Base-by-base conservation (phyloP, 2,113 vertebrate species). In the Ctenodactylus gundi region DNA sequence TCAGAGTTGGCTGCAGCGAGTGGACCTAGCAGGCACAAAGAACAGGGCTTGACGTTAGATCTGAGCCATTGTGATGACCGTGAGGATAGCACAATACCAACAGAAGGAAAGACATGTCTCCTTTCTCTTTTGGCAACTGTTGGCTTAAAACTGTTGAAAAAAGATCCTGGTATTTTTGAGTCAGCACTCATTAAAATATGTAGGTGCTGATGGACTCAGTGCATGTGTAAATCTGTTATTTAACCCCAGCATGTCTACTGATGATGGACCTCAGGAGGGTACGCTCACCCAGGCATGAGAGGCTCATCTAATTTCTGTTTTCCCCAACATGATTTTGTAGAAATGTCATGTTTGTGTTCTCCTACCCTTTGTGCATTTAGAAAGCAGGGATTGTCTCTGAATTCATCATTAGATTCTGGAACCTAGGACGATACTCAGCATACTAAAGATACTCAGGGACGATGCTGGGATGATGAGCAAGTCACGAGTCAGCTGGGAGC, bases 101-200 rank as follows among this genome's bases (percentile, higher is more conserved):
- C 0, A 60, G 64, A 75, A 2, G 41, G 72, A 81, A 88, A 64
- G n/a, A 87, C 70, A 65, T 31, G 1, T 41, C 93, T 82, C 36
- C 67, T 11, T 83, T 89, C 73, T 81, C 78, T 73, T 87, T 80
- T 46, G 80, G 60, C 18, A 81, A 57, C 89, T 89, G 84, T 46
- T 88, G 39, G 51, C 67, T 92, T 65, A 58, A 3, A n/a, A 21
- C 18, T 81, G 23, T 49, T 94, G 36, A 36, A 81, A 70, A 91
- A 60, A 62, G 49, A 64, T 46, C 25, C 7, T 57, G 73, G 68
- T 68, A 65, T 51, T 41, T 90, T 62, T 65, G 18, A 68, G 34
- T 91, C 49, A 68, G 8, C 75, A 21, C 81, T 94, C 73, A 82
- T 57, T 92, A 27, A 90, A 64, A 25, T 31, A 29, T 9, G 36